These are phyloP conservation scores for Lepeophtheirus nordmannii DNA, from an alignment of 2,888 invertebrate genomes.

Conservation along the genomic window DNA sequence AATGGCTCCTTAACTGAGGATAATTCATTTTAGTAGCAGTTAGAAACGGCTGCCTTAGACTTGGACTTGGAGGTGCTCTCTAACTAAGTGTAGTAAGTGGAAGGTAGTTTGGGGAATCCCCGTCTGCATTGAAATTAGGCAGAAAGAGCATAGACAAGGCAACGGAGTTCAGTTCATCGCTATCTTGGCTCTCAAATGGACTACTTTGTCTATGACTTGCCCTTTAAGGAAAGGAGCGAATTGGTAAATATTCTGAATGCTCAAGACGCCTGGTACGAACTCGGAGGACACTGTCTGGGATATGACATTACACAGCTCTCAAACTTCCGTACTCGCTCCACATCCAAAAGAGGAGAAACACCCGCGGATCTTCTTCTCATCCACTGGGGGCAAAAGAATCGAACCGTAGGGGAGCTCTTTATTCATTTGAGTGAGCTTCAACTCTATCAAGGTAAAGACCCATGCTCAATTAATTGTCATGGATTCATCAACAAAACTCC, in stretches of 20 bases:
- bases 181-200: neutral
- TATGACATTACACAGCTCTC: neutral
- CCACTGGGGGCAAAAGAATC: slow-evolving; percentile 67
- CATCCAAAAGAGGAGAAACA: slow-evolving; percentile 38
- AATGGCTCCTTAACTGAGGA: too few species aligned
- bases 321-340: neutral
- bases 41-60: too few species aligned
- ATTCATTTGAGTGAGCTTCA: slow-evolving; percentile 32
- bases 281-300: slow-evolving; percentile 3
- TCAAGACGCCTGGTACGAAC: slow-evolving; percentile 7
- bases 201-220: slow-evolving; percentile 9
- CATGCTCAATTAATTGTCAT: neutral
- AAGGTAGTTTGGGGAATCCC: too few species aligned
- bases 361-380: slow-evolving; percentile 58
- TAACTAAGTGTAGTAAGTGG: too few species aligned
- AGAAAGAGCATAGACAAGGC: too few species aligned
- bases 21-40: too few species aligned
- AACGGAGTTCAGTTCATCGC: too few species aligned
- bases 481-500: neutral
- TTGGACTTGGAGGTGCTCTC: too few species aligned
- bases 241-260: neutral
- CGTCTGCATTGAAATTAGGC: too few species aligned
- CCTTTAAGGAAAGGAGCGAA: neutral
- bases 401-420: slow-evolving; percentile 60
- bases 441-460: slow-evolving; percentile 1